These are phyloP conservation scores for Hylomyscus alleni DNA, from an alignment of 2,797 vertebrate genomes.

Conservation along the genomic window DNA sequence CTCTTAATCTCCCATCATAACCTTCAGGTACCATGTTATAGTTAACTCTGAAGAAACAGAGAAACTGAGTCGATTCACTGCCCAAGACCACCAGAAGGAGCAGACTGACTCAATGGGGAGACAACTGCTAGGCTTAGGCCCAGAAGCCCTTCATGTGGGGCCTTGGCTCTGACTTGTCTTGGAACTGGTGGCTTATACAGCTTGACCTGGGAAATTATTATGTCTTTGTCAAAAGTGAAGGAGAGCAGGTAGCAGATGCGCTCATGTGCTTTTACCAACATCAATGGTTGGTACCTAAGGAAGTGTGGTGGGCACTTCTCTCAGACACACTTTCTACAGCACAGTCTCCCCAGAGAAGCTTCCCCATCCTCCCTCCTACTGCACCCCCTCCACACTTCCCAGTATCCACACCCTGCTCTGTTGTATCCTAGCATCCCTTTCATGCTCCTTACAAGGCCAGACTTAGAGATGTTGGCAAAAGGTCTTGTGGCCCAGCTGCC, in stretches of 20 bases:
- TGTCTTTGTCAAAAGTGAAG: not conserved
- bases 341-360: not conserved
- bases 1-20: not conserved
- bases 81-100: not conserved
- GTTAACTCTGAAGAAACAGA: not conserved
- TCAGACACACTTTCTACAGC: not conserved
- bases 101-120: not conserved
- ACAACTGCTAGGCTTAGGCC: not conserved
- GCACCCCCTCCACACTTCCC: not conserved
- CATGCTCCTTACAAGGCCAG: not conserved
- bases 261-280: not conserved
- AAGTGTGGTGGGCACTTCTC: not conserved
- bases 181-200: not conserved
- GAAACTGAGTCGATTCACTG: not conserved
- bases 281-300: not conserved
- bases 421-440: not conserved
- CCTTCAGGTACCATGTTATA: not conserved
- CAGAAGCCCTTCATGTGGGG: not conserved
- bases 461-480: not conserved
- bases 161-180: not conserved
- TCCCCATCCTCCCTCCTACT: not conserved
- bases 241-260: conserved; percentile 8
- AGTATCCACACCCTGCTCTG: not conserved
- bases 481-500: not conserved
- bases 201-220: not conserved